Base-by-base conservation (phyloP, 1,140 invertebrate genomes). In the Polypedilum pembai region DNA sequence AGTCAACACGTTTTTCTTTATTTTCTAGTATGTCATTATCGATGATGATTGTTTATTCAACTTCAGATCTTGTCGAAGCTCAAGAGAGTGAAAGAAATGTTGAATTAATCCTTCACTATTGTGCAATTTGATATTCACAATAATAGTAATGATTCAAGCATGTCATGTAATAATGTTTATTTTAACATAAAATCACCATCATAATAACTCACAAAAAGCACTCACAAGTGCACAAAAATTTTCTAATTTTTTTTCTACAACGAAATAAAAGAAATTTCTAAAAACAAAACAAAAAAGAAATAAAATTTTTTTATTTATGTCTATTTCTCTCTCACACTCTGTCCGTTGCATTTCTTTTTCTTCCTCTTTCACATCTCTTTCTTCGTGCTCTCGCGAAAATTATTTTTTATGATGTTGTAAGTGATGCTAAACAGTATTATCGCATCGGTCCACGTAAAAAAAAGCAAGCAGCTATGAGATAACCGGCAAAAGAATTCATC, bases 251-350 rank as follows among this genome's bases (percentile, higher is more conserved):
- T n/a, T n/a, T n/a, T n/a, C 45, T 56, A 15, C 45, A 56, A 12
- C 45, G 45, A 56, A 56, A 56, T n/a, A 56, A 56, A 56, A 45
- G 41, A 56, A 56, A 56, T 56, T 56, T 56, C 45, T 56, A 56
- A 56, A 45, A 45, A 45, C 8, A 56, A 56, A n/a, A n/a, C n/a
- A 56, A 56, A n/a, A 56, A 56, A 56, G 12, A 5, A 33, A 33
- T 33, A 33, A 33, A 33, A 33, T 3, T 3, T 3, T 33, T 33
- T 33, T 33, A 33, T 33, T 33, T 33, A 33, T 33, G 24, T 33
- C 2, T 33, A 3, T 33, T 33, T 33, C 24, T 33, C 24, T 33
- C 24, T 33, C 5, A 3, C 24, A 4, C 15, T 45, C 3, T 12
- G 45, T 56, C 5, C 24, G 12, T n/a, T 56, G 45, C 45, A 56